Conservation (phyloP, 2,113 vertebrate species). For the Leuciscus idus region DNA sequence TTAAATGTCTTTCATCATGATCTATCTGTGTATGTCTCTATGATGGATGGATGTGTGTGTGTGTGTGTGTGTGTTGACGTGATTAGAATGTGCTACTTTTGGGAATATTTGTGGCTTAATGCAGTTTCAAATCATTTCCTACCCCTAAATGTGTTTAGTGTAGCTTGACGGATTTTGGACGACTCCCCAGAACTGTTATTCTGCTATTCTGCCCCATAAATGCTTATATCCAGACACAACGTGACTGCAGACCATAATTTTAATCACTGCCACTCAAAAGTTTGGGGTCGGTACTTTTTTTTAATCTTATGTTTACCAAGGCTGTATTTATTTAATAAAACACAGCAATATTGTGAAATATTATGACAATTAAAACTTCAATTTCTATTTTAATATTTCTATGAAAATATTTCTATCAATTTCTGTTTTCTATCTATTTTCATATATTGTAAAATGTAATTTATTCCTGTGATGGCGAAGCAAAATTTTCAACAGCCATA, state of each 20-base stretch:
- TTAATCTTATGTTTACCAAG: not conserved
- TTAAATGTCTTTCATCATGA: slow-evolving; percentile 57
- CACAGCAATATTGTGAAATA: not conserved
- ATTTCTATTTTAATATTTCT: too few species aligned
- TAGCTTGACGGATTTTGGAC: slow-evolving; percentile 58
- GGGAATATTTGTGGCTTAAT: slow-evolving; percentile 63
- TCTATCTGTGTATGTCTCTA: slow-evolving; percentile 52
- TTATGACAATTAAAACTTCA: too few species aligned
- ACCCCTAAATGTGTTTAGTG: slow-evolving; percentile 63
- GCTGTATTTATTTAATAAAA: not conserved
- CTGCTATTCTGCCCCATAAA: not conserved
- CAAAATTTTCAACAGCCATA: too few species aligned
- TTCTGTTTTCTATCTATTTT: too few species aligned
- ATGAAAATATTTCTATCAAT: too few species aligned
- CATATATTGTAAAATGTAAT: too few species aligned
- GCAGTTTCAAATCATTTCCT: slow-evolving; percentile 59
- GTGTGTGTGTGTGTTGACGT: not conserved
- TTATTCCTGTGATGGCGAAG: too few species aligned
- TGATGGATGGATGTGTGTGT: not conserved
- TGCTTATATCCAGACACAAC: not conserved
- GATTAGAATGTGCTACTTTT: slow-evolving; percentile 56
- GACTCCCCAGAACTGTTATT: slow-evolving; percentile 43
- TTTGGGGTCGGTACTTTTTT: not conserved
- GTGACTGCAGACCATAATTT: not conserved
- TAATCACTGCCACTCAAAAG: not conserved